Base-by-base conservation (phyloP, 2,113 vertebrate genomes). In the Thinocorus orbignyianus region DNA sequence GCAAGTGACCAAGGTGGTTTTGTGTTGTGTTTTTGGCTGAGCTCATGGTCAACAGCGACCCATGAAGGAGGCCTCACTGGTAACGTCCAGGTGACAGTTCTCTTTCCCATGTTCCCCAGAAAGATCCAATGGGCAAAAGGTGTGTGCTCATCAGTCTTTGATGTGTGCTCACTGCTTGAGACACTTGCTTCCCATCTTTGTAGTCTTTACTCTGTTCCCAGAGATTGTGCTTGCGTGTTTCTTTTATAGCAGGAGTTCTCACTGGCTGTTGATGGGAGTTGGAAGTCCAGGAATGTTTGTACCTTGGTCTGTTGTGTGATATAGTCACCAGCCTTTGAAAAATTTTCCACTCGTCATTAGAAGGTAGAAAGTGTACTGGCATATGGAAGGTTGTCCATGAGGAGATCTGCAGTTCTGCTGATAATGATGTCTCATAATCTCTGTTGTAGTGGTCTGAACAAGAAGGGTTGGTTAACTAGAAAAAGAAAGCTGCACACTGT, bases 381-480 rank as follows among this genome's bases (percentile, higher is more conserved):
- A 42, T 19, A 3, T 17, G 51, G 44, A 33, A 48, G 33, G 30
- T 30, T 77, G 86, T 31, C 61, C 20, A 0, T 26, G 77, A 25
- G 41, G 73, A 35, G 60, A 62, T 66, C 41, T 81, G 64, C 49
- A 39, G 77, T 15, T 24, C 18, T 0, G 0, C 1, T 46, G 8
- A 49, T 65, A 84, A 19, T 30, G n/a, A 49, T 64, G 57, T 42
- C 39, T 68, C 0, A 1, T 70, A 66, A 78, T 22, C 64, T 41
- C 46, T 70, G 22, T 55, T 52, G 24, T 66, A 20, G 57, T 65
- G 35, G 11, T 58, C 55, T 94, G 60, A 60, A 30, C 65, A 0
- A 64, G 28, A n/a, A 33, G 8, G 5, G 3, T 42, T 81, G 72
- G 7, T 18, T 69, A 74, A 58, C 33, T 42, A 49, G 58, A 23